phyloP scores from a whole-genome alignment of 2,888 invertebrate species.

The Dynastes hyllus region DNA sequence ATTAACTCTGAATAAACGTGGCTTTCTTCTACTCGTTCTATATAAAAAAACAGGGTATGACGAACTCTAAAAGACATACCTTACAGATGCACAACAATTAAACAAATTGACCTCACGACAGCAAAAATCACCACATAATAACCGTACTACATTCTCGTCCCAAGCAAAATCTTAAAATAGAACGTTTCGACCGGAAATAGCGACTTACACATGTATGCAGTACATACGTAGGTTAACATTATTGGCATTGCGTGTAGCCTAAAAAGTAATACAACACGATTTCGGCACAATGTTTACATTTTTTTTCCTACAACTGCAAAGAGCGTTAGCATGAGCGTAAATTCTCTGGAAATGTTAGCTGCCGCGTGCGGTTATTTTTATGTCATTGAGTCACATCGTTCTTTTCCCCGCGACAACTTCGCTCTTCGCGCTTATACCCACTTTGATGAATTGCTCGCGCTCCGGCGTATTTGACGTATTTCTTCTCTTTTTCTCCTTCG shows the following conservation, averaged over 20 bases:
- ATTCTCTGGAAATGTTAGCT: background rate
- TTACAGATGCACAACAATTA: too few relatives aligned
- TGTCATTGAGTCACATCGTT: constrained; percentile 27
- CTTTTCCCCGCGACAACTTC: constrained; percentile 19
- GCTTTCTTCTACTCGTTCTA: too few relatives aligned
- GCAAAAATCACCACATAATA: too few relatives aligned
- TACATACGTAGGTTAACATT: too few relatives aligned
- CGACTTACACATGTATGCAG: background rate
- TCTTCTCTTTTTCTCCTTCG: background rate
- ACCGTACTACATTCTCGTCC: too few relatives aligned
- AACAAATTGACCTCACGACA: too few relatives aligned
- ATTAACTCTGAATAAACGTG: too few relatives aligned
- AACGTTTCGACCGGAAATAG: background rate
- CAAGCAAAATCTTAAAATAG: too few relatives aligned
- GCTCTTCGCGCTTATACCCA: background rate
- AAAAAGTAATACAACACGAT: background rate
- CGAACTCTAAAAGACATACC: too few relatives aligned
- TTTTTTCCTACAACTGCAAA: background rate
- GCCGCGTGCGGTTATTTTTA: constrained; percentile 22
- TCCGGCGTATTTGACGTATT: background rate
- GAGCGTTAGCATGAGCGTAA: background rate
- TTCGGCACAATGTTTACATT: constrained; percentile 6
- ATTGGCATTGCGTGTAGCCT: too few relatives aligned
- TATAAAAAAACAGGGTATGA: too few relatives aligned
- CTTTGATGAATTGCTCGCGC: constrained; percentile 17